Percentiles rank a stretch among this genome's conserved stretches.
Conservation (phyloP, 2,888 invertebrate species). For the Chloroclysta siterata region DNA sequence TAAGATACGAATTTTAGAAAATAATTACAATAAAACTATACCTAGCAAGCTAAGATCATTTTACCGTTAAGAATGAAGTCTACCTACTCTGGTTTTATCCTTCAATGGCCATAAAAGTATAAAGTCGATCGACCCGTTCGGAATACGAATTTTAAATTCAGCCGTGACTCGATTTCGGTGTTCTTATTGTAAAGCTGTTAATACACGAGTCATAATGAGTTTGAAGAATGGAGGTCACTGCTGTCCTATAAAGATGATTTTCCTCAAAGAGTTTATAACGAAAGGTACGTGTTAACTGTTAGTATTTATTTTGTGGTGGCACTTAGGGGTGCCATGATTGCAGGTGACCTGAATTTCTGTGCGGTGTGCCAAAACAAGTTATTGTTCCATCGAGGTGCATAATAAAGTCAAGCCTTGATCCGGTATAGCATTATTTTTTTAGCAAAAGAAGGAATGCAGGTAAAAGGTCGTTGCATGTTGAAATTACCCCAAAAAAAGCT, state of each 20-base stretch:
- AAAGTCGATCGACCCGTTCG: background rate
- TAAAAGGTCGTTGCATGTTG: background rate
- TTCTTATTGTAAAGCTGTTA: background rate
- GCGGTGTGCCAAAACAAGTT: background rate
- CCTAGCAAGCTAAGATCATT: background rate
- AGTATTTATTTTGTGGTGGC: background rate
- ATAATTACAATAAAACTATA: background rate
- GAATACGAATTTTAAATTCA: slow-evolving; percentile 9
- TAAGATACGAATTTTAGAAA: no score
- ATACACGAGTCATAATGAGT: background rate
- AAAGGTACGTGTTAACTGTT: no score
- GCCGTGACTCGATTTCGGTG: slow-evolving; percentile 4
- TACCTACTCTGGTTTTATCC: background rate
- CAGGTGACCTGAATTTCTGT: background rate
- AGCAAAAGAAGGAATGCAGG: background rate
- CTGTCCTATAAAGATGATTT: background rate
- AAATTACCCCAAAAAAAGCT: background rate
- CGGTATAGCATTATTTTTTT: background rate
- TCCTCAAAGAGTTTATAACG: background rate
- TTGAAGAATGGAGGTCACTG: background rate
- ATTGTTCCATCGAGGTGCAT: no score
- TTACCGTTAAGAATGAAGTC: background rate
- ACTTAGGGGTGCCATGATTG: background rate
- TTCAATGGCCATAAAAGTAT: background rate
- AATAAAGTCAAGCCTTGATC: background rate